Evolutionary conservation across 2,888 invertebrate genomes (phyloP), one percentile per base, ranked within the genome.

Genomic region (Idaea straminata): DNA sequence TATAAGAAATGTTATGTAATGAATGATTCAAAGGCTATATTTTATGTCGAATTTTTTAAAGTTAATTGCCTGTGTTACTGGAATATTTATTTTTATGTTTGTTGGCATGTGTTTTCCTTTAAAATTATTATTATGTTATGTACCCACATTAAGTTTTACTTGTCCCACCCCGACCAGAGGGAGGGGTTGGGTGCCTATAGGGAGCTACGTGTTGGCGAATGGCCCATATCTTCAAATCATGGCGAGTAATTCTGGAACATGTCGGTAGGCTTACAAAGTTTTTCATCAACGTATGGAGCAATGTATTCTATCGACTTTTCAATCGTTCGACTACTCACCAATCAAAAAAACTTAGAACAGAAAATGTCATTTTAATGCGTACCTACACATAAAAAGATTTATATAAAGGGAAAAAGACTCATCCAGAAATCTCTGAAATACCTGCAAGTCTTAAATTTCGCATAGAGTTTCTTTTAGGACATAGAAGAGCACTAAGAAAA

Each of bases 61-160:
- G 47, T 10, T 10, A 47, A 47, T 13, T 47, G 47, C 47, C 47
- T 47, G 10, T 47, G 47, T 47, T 47, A 7, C 47, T 47, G 47
- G 47, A 47, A 47, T 47, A 47, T 10, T 77, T 74, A 5, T 75
- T 47, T 47, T 47, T 47, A 47, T 13, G 47, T 47, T 47, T 47
- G 13, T 47, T 47, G 47, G 47, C 47, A 47, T 13, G 47, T 47
- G 47, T 47, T 47, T 47, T 13, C 13, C 10, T 47, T 47, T 47
- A 10, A 47, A 47, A 47, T 47, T 47, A 47, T 47, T 7, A 47
- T 47, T 47, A 13, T 47, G 47, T 47, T 47, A 13, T 10, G 5
- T 47, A 6, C 25, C 25, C 25, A 25, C 47, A 7, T 47, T 47
- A 47, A 4, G 47, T 47, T 47, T 47, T 47, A 47, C 47, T 47